Percentiles rank a stretch among this genome's conserved stretches.
Evolutionary conservation across 2,888 invertebrate species (phyloP).

Genomic region (Teleiodes luculella): DNA sequence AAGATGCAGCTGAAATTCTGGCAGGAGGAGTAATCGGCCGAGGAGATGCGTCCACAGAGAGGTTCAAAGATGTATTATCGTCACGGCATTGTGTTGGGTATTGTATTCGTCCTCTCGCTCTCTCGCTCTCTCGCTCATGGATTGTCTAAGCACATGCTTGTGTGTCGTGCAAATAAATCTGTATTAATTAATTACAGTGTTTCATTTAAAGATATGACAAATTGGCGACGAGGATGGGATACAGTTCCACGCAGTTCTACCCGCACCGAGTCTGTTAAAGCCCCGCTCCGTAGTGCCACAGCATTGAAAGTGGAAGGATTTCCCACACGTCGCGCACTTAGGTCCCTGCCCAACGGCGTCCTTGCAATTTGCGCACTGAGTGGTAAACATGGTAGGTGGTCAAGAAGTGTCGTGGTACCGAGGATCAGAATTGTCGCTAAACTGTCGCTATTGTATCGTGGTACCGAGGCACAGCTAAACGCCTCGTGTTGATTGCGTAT

Average conservation of each 20-base stretch:
- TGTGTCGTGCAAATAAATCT: no score
- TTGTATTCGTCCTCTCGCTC: no score
- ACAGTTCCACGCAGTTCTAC: slow-evolving; percentile 7
- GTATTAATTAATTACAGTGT: no score
- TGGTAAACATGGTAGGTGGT: neutral
- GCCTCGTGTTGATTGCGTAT: neutral
- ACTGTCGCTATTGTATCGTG: neutral
- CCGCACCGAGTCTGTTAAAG: slow-evolving; percentile 10
- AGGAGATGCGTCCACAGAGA: neutral
- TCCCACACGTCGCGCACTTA: neutral
- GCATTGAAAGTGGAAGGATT: slow-evolving; percentile 6
- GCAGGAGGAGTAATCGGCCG: neutral
- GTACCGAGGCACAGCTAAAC: neutral
- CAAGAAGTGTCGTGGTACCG: neutral
- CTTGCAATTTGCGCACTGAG: slow-evolving; percentile 5
- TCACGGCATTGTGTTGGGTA: no score
- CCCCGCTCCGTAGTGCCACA: slow-evolving; percentile 9
- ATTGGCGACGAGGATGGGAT: no score
- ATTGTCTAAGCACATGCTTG: no score
- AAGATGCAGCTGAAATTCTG: neutral
- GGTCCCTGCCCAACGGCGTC: slow-evolving; percentile 8
- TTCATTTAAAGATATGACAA: no score
- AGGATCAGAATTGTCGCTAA: neutral
- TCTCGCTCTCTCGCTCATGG: no score
- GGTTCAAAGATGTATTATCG: neutral